Percentiles rank a stretch among this genome's conserved stretches.
Evolutionary conservation across 1,140 invertebrate species (phyloP).

Genomic region (Drosophila tristis): DNA sequence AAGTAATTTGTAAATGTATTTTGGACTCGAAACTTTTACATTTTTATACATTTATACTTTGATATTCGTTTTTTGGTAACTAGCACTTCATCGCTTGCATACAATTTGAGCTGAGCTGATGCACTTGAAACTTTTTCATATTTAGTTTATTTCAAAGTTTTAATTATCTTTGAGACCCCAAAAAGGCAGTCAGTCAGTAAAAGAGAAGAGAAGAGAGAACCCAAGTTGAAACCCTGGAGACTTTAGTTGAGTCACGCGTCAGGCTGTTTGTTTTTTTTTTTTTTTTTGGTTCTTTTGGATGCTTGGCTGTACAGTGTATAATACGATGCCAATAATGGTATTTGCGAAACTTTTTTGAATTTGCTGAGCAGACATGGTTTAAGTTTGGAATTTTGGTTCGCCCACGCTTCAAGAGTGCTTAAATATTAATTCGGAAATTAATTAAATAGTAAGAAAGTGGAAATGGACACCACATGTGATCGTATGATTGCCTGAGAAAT

Average conservation of each 20-base stretch:
- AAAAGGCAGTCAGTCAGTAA: constrained; percentile 33
- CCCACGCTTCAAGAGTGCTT: no score
- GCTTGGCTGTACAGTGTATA: background rate
- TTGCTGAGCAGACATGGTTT: background rate
- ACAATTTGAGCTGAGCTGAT: constrained; percentile 64
- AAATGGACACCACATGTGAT: no score
- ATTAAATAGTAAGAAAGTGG: no score
- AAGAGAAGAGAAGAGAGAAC: constrained; percentile 11
- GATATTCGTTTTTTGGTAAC: constrained; percentile 22
- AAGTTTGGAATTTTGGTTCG: no score
- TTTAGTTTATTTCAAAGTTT: constrained; percentile 76
- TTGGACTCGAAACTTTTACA: constrained; percentile 40
- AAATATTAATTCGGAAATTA: no score
- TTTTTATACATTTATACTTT: constrained; percentile 31
- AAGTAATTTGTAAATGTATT: constrained; percentile 66
- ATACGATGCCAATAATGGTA: no score
- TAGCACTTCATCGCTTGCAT: constrained; percentile 22
- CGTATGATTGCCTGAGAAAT: no score
- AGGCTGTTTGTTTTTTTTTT: constrained; percentile 10
- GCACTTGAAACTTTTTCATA: constrained; percentile 76
- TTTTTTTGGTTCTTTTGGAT: background rate
- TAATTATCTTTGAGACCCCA: constrained; percentile 71
- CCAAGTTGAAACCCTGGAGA: background rate
- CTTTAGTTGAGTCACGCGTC: constrained; percentile 15
- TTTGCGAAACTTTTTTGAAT: no score